Base-by-base conservation (phyloP, 1,140 invertebrate species). In the Latrodectus geometricus region DNA sequence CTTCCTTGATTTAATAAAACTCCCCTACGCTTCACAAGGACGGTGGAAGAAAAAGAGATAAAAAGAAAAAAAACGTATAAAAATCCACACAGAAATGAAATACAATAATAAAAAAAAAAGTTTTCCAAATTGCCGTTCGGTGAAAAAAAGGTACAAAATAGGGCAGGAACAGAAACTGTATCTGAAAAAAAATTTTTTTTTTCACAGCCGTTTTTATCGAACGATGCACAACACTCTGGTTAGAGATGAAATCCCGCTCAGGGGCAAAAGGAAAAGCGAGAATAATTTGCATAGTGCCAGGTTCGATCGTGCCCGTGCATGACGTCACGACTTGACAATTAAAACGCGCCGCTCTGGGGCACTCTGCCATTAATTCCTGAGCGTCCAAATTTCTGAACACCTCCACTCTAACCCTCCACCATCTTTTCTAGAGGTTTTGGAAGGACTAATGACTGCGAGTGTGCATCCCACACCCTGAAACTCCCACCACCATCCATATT, bases 261-360 rank as follows among this genome's bases (percentile, higher is more conserved):
- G 4, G 17, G 69, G 79, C 79, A 75, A 56, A 61, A 49, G 83
- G 65, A 78, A 69, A 86, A 86, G 83, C 56, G 83, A 49, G 83
- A 86, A 86, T 86, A 77, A 86, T 86, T 86, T 86, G 75, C 83
- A 86, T 86, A 86, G 74, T 77, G 52, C 73, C 66, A 56, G 83
- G 68, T 86, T 86, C 83, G 83, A 86, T 86, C 74, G 74, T 54
- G 72, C 56, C 61, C 20, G n/a, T 56, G 12, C 61, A 23, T 86
- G 83, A 86, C 83, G 83, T 86, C 83, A 86, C 83, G 66, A 20
- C 52, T 48, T 61, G 83, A 86, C 83, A 86, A 86, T 86, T 86
- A 86, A 86, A 86, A 86, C 83, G 49, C 83, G 83, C 83, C 74
- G 50, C 75, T 35, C 35, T 70, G 83, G 83, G 83, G 61, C 75